Evolutionary conservation across 2,888 invertebrate species (phyloP).

Genomic region (Dynastes hyllus): DNA sequence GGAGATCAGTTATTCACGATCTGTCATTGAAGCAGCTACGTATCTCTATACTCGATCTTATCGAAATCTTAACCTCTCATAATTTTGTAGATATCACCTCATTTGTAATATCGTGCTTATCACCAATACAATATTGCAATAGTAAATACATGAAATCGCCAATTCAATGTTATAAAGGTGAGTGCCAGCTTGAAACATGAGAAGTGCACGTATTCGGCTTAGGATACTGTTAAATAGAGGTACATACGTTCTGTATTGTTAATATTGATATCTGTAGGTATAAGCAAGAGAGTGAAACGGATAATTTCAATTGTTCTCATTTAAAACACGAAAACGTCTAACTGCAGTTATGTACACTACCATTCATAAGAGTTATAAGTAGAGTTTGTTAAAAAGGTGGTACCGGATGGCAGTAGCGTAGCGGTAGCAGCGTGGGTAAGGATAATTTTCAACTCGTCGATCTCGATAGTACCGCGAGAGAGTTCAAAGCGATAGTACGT

Average conservation of each 20-base stretch:
- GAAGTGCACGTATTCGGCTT: neutral
- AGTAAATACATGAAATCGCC: neutral
- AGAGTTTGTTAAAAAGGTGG: too few relatives aligned
- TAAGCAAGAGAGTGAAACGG: neutral
- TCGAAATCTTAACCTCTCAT: neutral
- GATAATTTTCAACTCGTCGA: too few relatives aligned
- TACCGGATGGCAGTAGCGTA: too few relatives aligned
- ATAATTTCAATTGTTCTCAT: neutral
- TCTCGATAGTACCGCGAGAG: too few relatives aligned
- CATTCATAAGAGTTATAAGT: neutral
- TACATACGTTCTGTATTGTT: neutral
- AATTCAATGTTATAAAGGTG: constrained; percentile 16
- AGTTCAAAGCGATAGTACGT: too few relatives aligned
- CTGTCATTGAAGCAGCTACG: neutral
- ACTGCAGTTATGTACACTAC: neutral
- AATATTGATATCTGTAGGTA: neutral
- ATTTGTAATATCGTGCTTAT: neutral
- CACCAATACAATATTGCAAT: neutral
- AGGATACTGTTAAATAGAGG: neutral
- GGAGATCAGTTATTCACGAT: neutral
- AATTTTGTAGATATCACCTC: neutral
- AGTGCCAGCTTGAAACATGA: constrained; percentile 12
- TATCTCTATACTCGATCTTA: neutral
- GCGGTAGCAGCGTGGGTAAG: too few relatives aligned
- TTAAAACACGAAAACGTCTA: neutral